Conservation (phyloP, 1,140 invertebrate species). For the Drosophila bocqueti region DNA sequence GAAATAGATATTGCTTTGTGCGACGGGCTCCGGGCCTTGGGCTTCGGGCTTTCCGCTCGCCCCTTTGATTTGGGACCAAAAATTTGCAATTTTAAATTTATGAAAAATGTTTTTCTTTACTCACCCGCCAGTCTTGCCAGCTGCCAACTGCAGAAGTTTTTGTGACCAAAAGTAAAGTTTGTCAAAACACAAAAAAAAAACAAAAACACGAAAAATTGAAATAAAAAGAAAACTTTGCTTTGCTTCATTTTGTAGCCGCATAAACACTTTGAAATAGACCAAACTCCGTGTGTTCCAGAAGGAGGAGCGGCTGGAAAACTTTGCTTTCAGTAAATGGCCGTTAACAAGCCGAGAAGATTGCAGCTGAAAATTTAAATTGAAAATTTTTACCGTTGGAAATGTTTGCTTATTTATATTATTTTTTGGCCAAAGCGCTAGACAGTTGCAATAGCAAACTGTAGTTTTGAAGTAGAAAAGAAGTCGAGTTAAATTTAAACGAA, state of each 20-base stretch:
- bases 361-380: slow-evolving; percentile 73
- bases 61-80: slow-evolving; percentile 55
- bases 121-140: slow-evolving; percentile 29
- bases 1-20: slow-evolving; percentile 27
- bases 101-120: slow-evolving; percentile 55
- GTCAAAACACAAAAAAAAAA: slow-evolving; percentile 51
- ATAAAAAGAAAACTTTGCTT: slow-evolving; percentile 65
- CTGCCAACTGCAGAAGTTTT: slow-evolving; percentile 76
- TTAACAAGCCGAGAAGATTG: slow-evolving; percentile 77
- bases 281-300: slow-evolving; percentile 45
- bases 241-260: slow-evolving; percentile 82
- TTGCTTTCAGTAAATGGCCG: slow-evolving; percentile 61
- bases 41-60: not conserved
- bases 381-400: slow-evolving; percentile 28
- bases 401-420: slow-evolving; percentile 12
- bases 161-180: slow-evolving; percentile 69
- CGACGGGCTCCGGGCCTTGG: too few species aligned
- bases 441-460: too few species aligned
- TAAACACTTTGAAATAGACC: slow-evolving; percentile 82
- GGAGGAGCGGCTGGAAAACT: slow-evolving; percentile 49
- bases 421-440: slow-evolving; percentile 4
- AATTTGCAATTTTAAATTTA: slow-evolving; percentile 81
- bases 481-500: not conserved
- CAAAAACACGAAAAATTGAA: slow-evolving; percentile 9
- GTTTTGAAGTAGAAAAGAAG: too few species aligned